phyloP scores from a whole-genome alignment of 2,888 invertebrate genomes.

The Hemaris fuciformis region DNA sequence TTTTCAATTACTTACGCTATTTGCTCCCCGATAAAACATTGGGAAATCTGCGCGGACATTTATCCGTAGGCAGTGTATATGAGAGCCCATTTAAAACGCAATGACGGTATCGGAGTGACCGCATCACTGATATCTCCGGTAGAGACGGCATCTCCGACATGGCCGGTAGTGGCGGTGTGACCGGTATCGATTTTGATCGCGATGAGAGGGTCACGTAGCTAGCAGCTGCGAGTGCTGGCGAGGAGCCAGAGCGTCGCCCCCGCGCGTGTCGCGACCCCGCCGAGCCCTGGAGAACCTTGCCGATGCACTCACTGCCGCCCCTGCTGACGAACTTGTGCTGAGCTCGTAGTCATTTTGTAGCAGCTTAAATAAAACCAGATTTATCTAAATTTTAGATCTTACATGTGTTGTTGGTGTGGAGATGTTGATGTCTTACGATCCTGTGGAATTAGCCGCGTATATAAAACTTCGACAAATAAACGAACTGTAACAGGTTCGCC shows the following conservation, averaged over 20 bases:
- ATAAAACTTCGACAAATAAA: too few species aligned
- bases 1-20: neutral
- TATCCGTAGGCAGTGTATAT: neutral
- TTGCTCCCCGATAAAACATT: too few species aligned
- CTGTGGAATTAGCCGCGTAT: too few species aligned
- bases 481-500: too few species aligned
- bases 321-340: neutral
- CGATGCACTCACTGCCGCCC: neutral
- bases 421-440: too few species aligned
- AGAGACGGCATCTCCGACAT: neutral
- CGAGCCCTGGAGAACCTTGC: neutral
- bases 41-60: neutral
- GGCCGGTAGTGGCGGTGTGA: conserved; percentile 7
- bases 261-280: neutral
- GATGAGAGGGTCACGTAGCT: conserved; percentile 22
- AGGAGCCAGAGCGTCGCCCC: conserved; percentile 23
- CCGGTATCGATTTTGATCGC: conserved; percentile 18
- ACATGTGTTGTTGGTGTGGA: too few species aligned
- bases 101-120: neutral
- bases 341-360: neutral
- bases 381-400: neutral
- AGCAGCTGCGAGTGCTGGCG: conserved; percentile 25
- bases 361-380: neutral
- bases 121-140: neutral
- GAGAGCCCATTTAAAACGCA: neutral